A percentile compares a stretch with the other conserved stretches of the same genome.
These are phyloP conservation scores for Mongoloraphidia duomilia DNA, from an alignment of 2,888 invertebrate genomes.

Conservation along the genomic window DNA sequence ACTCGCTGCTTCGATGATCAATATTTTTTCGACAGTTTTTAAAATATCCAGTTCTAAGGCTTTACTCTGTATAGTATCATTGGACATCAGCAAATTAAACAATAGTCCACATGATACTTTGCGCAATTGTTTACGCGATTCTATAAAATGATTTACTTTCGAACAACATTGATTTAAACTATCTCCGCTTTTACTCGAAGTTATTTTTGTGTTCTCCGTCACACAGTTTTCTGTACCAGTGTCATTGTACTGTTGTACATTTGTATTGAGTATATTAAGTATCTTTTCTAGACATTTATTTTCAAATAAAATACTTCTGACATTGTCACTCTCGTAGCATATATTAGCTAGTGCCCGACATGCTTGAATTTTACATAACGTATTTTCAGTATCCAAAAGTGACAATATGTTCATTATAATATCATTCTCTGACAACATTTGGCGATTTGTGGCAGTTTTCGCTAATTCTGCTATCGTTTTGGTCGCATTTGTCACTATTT, in stretches of 20 bases:
- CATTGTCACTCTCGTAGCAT: slow-evolving; percentile 72
- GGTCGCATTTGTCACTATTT: slow-evolving; percentile 41
- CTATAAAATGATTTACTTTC: neutral
- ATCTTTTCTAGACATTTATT: slow-evolving; percentile 22
- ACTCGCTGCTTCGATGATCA: slow-evolving; percentile 33
- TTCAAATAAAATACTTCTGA: slow-evolving; percentile 36
- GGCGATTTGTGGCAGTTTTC: slow-evolving; percentile 61
- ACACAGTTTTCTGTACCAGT: too few relatives aligned
- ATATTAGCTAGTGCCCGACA: slow-evolving; percentile 78
- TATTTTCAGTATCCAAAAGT: slow-evolving; percentile 37
- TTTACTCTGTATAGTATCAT: slow-evolving; percentile 47
- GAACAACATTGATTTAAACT: too few relatives aligned
- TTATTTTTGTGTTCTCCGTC: too few relatives aligned
- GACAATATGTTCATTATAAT: slow-evolving; percentile 43
- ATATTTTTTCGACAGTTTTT: slow-evolving; percentile 35
- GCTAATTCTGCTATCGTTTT: slow-evolving; percentile 70
- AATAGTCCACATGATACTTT: slow-evolving; percentile 59
- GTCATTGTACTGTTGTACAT: slow-evolving; percentile 8
- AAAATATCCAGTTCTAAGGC: slow-evolving; percentile 40
- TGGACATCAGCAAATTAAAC: slow-evolving; percentile 65
- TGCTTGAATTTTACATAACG: slow-evolving; percentile 46
- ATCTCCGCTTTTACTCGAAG: too few relatives aligned
- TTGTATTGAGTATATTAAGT: slow-evolving; percentile 19
- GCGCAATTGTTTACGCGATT: slow-evolving; percentile 32
- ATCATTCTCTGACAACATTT: slow-evolving; percentile 47